These are phyloP conservation scores for Macrostomum cliftonense DNA, from an alignment of 2,888 invertebrate species.

Conservation along the genomic window DNA sequence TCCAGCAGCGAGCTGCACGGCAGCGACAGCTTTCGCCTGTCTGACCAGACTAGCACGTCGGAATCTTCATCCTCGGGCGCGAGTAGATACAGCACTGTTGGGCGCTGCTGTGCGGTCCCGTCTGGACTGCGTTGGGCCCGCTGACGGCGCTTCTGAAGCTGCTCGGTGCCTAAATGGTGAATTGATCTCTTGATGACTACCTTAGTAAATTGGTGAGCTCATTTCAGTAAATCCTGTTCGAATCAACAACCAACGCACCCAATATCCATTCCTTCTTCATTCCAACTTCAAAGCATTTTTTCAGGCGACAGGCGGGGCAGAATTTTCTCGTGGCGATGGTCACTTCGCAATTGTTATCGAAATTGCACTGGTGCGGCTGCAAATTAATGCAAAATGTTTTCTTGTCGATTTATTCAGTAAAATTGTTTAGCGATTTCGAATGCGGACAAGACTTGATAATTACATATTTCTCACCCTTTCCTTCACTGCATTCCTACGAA, in stretches of 20 bases:
- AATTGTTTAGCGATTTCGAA: no score
- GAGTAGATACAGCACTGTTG: no score
- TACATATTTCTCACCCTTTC: slow-evolving; percentile 48
- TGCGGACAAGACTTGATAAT: no score
- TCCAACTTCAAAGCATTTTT: slow-evolving; percentile 66
- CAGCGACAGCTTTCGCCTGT: slow-evolving; percentile 9
- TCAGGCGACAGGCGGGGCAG: slow-evolving; percentile 80
- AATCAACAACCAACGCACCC: no score
- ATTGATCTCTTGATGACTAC: no score
- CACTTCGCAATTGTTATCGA: slow-evolving; percentile 70
- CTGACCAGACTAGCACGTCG: no score
- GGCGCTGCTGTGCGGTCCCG: background rate
- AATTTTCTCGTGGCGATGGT: slow-evolving; percentile 74
- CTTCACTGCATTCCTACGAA: slow-evolving; percentile 73
- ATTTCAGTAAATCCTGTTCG: no score
- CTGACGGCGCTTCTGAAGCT: slow-evolving; percentile 20
- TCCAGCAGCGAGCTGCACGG: slow-evolving; percentile 10
- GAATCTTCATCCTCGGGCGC: no score
- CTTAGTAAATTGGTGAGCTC: no score
- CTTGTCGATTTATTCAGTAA: no score
- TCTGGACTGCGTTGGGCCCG: background rate
- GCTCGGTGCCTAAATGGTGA: slow-evolving; percentile 19
- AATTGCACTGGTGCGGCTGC: slow-evolving; percentile 52
- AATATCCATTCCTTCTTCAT: slow-evolving; percentile 96
- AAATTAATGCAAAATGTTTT: no score